Evolutionary conservation across 2,797 vertebrate species (phyloP).

Genomic region (Telmatherina bonti): DNA sequence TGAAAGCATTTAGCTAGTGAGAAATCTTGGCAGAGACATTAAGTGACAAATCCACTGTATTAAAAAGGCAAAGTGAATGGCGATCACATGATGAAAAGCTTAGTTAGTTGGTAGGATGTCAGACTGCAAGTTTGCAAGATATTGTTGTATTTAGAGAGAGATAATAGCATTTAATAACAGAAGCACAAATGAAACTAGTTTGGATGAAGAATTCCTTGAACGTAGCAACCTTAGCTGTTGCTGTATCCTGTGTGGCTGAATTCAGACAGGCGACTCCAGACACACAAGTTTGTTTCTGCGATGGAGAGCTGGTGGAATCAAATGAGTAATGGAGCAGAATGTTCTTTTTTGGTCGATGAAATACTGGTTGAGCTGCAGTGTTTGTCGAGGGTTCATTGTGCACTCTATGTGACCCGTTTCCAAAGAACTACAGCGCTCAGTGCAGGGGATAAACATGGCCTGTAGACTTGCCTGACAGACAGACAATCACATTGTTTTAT

Average conservation of each 20-base stretch:
- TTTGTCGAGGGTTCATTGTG: not conserved
- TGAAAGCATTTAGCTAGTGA: not conserved
- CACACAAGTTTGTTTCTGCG: not conserved
- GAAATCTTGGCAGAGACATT: not conserved
- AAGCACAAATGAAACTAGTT: not conserved
- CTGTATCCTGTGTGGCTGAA: not conserved
- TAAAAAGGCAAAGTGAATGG: not conserved
- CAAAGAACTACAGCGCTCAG: not conserved
- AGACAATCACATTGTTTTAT: not conserved
- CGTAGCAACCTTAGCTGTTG: not conserved
- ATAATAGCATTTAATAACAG: not conserved
- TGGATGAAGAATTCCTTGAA: not conserved
- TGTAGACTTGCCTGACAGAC: not conserved
- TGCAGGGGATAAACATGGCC: not conserved
- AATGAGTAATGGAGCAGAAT: not conserved
- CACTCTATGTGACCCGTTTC: not conserved
- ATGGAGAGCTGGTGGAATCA: not conserved
- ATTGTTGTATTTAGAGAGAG: not conserved
- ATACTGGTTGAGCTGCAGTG: not conserved
- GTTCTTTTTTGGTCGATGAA: not conserved
- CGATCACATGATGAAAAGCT: not conserved
- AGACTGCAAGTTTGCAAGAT: not conserved
- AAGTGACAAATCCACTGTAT: not conserved
- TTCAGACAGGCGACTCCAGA: not conserved
- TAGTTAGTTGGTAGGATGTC: not conserved